Base-by-base conservation (phyloP, 2,888 invertebrate genomes). In the Rambutsinella grinnellia region DNA sequence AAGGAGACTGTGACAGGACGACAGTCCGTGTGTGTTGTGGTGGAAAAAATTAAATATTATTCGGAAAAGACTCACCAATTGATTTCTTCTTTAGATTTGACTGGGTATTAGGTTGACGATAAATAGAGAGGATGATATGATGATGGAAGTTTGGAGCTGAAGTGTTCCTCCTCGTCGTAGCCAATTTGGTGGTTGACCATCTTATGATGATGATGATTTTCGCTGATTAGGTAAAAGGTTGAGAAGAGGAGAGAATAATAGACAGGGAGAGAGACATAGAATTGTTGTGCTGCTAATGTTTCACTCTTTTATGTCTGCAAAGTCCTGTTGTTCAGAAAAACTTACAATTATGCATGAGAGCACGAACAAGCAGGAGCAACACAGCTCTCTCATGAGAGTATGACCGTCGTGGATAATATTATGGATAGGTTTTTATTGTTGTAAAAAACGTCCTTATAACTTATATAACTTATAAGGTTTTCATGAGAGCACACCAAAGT, bases 151-250 rank as follows among this genome's bases (percentile, higher is more conserved):
- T 72, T 58, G 72, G 63, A 57, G 26, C 58, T 63, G 72, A 58
- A 44, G 46, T 36, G 46, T 46, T 67, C 47, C 26, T 44, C 36
- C 10, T 49, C 49, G 68, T 68, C 60, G 58, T 53, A 72, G 74
- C 61, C 74, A 67, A 74, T 74, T 74, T 74, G 74, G 67, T 74
- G 67, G 74, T 74, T 74, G 74, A 74, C 74, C 74, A 74, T 74
- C 74, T 74, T 74, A 74, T 74, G 74, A 56, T 72, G 72, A 74
- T 74, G 74, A 67, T 67, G 67, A 74, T 74, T 74, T 74, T 67
- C 47, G 56, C 61, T 74, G 74, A 74, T 74, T 74, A 74, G 74
- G 74, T 60, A 74, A 74, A 36, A 74, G 72, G 72, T 65, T 74
- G 72, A 74, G 72, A 74, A 74, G 44, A 66, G 67, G 57, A n/a